Evolutionary conservation across 2,113 vertebrate genomes (phyloP).

Genomic region (Zonotrichia leucophrys): DNA sequence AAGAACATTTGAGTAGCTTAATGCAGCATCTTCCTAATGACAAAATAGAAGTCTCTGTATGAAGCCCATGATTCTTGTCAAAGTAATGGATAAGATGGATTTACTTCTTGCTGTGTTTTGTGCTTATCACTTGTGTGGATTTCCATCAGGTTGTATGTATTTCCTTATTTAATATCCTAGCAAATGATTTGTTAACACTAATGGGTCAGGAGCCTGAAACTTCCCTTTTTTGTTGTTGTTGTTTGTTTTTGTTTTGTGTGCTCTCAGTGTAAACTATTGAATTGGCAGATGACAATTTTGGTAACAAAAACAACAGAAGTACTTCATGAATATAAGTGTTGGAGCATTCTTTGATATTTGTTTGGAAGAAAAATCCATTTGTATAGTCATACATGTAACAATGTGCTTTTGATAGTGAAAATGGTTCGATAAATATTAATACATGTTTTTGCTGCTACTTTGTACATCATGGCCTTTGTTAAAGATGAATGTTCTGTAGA

Average conservation of each 20-base stretch:
- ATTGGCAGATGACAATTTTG: slow-evolving; percentile 38
- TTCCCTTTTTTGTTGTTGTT: background rate
- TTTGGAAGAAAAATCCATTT: slow-evolving; percentile 72
- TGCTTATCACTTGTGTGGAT: slow-evolving; percentile 7
- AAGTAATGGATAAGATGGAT: slow-evolving; percentile 50
- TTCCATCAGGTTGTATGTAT: background rate
- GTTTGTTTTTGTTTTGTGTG: background rate
- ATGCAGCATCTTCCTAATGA: slow-evolving; percentile 56
- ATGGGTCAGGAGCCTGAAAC: slow-evolving; percentile 38
- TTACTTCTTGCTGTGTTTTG: slow-evolving; percentile 53
- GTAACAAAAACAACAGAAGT: slow-evolving; percentile 50
- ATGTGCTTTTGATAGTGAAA: slow-evolving; percentile 71
- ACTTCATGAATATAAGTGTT: slow-evolving; percentile 31
- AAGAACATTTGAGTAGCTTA: slow-evolving; percentile 12
- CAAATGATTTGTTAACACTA: slow-evolving; percentile 24
- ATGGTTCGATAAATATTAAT: slow-evolving; percentile 82
- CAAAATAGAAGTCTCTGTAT: slow-evolving; percentile 26
- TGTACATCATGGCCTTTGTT: slow-evolving; percentile 52
- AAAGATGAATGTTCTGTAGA: slow-evolving; percentile 51
- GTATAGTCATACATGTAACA: slow-evolving; percentile 72
- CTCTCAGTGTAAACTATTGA: slow-evolving; percentile 30
- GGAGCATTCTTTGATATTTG: slow-evolving; percentile 58
- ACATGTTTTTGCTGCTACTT: slow-evolving; percentile 47
- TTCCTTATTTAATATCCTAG: slow-evolving; percentile 58
- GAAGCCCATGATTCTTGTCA: slow-evolving; percentile 49